Evolutionary conservation across 2,888 invertebrate genomes (phyloP).

Genomic region (Ephialtes manifestator): DNA sequence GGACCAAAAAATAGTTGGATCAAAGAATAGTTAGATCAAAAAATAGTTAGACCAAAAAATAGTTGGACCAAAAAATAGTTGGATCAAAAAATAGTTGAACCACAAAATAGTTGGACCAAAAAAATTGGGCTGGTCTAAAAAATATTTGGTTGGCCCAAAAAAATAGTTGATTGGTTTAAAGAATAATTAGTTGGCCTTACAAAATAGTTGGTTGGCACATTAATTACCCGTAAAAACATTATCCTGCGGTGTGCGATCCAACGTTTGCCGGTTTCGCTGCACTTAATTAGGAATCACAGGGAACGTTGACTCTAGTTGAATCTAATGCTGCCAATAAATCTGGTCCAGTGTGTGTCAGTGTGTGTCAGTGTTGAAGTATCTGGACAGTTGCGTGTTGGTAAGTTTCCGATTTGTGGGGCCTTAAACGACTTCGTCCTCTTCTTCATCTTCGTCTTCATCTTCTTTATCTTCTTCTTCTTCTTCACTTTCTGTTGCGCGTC

Average conservation of each 20-base stretch:
- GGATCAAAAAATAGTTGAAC: no score
- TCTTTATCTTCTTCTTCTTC: constrained; percentile 34
- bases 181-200: no score
- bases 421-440: constrained; percentile 43
- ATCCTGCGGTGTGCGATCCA: constrained; percentile 67
- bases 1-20: no score
- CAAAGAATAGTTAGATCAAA: no score
- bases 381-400: constrained; percentile 22
- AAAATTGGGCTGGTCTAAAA: no score
- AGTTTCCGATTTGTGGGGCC: constrained; percentile 58
- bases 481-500: constrained; percentile 57
- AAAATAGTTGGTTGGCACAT: no score
- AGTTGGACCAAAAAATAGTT: no score
- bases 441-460: constrained; percentile 36
- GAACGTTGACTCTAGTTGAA: constrained; percentile 72
- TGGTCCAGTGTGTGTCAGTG: constrained; percentile 44
- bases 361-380: background rate
- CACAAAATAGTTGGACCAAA: no score
- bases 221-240: constrained; percentile 80
- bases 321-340: constrained; percentile 76
- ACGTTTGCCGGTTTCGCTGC: constrained; percentile 72
- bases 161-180: no score
- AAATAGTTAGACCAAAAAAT: no score
- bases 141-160: no score
- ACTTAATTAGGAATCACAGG: constrained; percentile 77